Evolutionary conservation across 2,797 vertebrate species (phyloP).

Genomic region (Sphenopsis melanotis): DNA sequence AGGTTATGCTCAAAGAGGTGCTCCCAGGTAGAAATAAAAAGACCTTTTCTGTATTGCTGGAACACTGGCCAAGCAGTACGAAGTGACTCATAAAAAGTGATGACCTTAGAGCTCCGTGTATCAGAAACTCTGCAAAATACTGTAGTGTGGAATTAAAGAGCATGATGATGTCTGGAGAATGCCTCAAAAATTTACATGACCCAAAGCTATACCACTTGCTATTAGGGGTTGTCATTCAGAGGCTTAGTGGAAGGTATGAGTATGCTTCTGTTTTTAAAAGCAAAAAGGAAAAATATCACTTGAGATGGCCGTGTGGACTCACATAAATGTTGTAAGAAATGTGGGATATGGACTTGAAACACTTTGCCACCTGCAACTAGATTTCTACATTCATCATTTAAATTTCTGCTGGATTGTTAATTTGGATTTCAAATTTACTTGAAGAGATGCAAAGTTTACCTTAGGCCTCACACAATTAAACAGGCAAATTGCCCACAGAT

Average conservation of each 20-base stretch:
- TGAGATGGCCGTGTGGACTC: neutral
- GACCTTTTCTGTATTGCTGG: neutral
- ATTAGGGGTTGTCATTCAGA: neutral
- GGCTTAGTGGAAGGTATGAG: neutral
- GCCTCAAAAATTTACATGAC: neutral
- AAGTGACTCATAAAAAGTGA: neutral
- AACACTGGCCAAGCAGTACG: neutral
- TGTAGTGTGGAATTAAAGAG: neutral
- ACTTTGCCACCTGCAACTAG: neutral
- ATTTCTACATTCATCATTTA: neutral
- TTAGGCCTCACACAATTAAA: neutral
- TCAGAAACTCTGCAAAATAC: neutral
- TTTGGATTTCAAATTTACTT: neutral
- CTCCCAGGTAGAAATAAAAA: neutral
- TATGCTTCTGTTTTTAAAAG: neutral
- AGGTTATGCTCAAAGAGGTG: neutral
- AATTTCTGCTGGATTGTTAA: neutral
- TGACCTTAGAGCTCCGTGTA: neutral
- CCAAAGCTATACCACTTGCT: neutral
- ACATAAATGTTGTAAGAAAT: neutral
- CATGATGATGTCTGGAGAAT: neutral
- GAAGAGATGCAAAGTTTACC: neutral
- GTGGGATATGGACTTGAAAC: neutral
- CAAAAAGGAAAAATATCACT: neutral
- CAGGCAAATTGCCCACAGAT: neutral